Conservation (phyloP, 2,113 vertebrate species). For the Pithys albifrons region DNA sequence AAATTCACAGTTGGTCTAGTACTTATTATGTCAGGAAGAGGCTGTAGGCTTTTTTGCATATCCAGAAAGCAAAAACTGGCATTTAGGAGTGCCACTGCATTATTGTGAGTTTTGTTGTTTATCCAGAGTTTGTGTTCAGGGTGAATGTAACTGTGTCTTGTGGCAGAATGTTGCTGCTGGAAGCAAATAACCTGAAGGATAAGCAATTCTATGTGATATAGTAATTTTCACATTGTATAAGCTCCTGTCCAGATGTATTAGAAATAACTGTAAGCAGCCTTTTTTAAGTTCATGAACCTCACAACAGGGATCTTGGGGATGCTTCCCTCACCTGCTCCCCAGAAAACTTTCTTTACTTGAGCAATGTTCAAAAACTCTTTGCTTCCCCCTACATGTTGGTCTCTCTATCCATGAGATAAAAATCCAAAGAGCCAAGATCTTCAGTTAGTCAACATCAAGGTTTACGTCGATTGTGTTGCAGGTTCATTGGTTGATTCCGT, state of each 20-base stretch:
- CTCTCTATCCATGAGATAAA: background rate
- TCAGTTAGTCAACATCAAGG: conserved; percentile 48
- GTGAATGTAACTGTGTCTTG: background rate
- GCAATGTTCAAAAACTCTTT: background rate
- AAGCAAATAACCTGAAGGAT: background rate
- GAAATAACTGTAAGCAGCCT: background rate
- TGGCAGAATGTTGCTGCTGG: background rate
- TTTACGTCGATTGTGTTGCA: conserved; percentile 61
- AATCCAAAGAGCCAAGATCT: background rate
- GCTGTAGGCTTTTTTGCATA: background rate
- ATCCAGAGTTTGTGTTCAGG: background rate
- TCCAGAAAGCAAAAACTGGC: background rate
- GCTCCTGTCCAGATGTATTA: background rate
- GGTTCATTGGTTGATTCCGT: conserved; percentile 48
- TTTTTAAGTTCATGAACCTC: background rate
- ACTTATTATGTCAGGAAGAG: background rate
- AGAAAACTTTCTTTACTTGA: background rate
- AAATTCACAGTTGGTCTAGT: background rate
- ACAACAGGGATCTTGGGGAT: background rate
- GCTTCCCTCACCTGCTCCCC: rapidly evolving
- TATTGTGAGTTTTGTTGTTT: background rate
- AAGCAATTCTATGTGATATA: background rate
- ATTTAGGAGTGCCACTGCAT: background rate
- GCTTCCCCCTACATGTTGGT: background rate
- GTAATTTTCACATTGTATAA: background rate